These are phyloP conservation scores for Epiblema foenella DNA, from an alignment of 2,888 invertebrate genomes.

Conservation along the genomic window DNA sequence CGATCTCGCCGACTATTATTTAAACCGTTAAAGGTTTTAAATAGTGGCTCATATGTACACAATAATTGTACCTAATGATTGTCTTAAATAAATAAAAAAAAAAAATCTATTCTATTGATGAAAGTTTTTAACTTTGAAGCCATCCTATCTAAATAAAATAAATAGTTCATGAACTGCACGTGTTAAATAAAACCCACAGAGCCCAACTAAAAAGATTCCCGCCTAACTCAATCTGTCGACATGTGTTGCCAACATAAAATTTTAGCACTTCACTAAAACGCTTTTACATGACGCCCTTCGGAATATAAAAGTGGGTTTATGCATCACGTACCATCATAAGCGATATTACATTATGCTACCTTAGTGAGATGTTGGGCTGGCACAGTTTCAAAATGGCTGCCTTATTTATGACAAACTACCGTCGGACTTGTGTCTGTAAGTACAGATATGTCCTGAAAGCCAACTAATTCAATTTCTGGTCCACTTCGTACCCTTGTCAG, in stretches of 20 bases:
- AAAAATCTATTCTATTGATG: too few relatives aligned
- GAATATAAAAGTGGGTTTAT: slow-evolving; percentile 62
- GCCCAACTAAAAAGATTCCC: slow-evolving; percentile 49
- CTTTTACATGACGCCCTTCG: slow-evolving; percentile 48
- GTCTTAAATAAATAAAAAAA: too few relatives aligned
- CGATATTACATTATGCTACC: slow-evolving; percentile 61
- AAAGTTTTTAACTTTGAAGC: too few relatives aligned
- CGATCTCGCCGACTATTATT: too few relatives aligned
- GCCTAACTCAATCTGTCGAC: slow-evolving; percentile 53
- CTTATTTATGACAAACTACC: not conserved
- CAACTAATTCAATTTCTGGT: too few relatives aligned
- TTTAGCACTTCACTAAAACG: slow-evolving; percentile 56
- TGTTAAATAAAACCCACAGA: not conserved
- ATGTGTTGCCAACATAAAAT: slow-evolving; percentile 52
- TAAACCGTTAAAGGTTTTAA: too few relatives aligned
- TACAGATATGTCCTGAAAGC: too few relatives aligned
- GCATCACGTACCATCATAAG: slow-evolving; percentile 67
- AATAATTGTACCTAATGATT: too few relatives aligned
- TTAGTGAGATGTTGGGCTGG: slow-evolving; percentile 46
- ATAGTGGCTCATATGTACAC: too few relatives aligned
- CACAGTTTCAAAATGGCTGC: slow-evolving; percentile 4
- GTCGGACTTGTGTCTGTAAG: too few relatives aligned
- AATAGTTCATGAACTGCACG: not conserved
- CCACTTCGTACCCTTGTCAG: too few relatives aligned
- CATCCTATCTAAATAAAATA: not conserved